Base-by-base conservation (phyloP, 2,888 invertebrate species). In the Microchrysa polita region DNA sequence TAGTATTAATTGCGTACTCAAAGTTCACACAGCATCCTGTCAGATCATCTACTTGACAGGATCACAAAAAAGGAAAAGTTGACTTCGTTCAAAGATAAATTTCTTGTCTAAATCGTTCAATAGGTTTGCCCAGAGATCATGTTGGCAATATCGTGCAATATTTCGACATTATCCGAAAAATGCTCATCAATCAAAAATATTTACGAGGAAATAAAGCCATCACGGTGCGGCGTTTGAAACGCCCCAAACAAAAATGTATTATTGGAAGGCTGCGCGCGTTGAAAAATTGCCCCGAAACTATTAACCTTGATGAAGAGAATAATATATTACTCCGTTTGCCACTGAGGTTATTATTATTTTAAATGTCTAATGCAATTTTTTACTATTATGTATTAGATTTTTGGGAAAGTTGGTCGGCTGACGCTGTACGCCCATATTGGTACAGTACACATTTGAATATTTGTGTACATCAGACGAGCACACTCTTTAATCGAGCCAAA, bases 281-380 rank as follows among this genome's bases (percentile, higher is more conserved):
- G 16, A n/a, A 12, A 48, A 48, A 48, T 48, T n/a, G 48, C 48
- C 48, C n/a, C 4, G 48, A 48, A 48, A 48, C 48, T 2, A 48
- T n/a, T 48, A 48, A n/a, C 48, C 48, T 48, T 48, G 48, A 48
- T 48, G 48, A n/a, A 34, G 48, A 48, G 48, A 48, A 48, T n/a
- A 48, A 48, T n/a, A n/a, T 48, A 48, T 48, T 2, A 12, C 48
- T 48, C 5, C 16, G 2, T 4, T 48, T 48, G 48, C 48, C 48
- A 48, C 48, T 48, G 48, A 48, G 48, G 48, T 48, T 48, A 48
- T 48, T 48, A 48, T 48, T 48, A 48, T 48, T 48, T 48, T 48
- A 48, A 34, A 48, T 48, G 48, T 48, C 48, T 48, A 48, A 48
- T 12, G 48, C 48, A 48, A 48, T 48, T 48, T 48, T 48, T 48